Evolutionary conservation across 2,797 vertebrate genomes (phyloP).

Genomic region (Hypotaenidia okinawae): DNA sequence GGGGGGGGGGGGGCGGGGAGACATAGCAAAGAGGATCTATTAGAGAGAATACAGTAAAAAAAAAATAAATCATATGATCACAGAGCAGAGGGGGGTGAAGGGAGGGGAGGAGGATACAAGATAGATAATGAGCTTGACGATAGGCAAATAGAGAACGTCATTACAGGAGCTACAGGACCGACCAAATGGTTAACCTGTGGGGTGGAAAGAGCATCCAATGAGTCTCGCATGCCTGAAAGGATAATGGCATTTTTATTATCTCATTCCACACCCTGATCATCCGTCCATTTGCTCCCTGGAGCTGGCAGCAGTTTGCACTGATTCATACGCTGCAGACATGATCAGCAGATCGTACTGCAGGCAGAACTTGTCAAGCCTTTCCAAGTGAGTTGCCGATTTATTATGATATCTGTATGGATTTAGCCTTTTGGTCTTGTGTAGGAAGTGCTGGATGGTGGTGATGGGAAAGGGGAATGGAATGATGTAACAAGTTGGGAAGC

Average conservation of each 20-base stretch:
- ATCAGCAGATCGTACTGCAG: conserved; percentile 77
- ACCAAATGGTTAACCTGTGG: conserved; percentile 75
- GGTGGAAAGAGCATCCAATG: conserved; percentile 72
- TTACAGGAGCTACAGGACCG: conserved; percentile 45
- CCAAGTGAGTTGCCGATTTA: conserved; percentile 79
- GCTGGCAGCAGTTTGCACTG: conserved; percentile 49
- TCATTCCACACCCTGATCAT: conserved; percentile 70
- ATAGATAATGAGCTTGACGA: conserved; percentile 66
- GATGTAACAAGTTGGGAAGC: background rate
- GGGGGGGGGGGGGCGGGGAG: background rate
- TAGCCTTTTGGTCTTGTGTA: background rate
- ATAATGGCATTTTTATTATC: conserved; percentile 71
- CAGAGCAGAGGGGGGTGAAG: background rate
- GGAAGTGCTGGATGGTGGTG: background rate
- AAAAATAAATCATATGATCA: conserved; percentile 71
- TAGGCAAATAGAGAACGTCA: conserved; percentile 60
- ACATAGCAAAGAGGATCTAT: conserved; percentile 68
- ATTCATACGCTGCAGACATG: conserved; percentile 74
- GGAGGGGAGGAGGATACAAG: conserved; percentile 63
- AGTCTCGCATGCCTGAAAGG: conserved; percentile 58
- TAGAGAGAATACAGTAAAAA: conserved; percentile 82
- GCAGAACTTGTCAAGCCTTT: conserved; percentile 78
- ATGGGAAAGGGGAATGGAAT: background rate
- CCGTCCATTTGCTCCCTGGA: conserved; percentile 55
- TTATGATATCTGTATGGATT: background rate